A percentile compares a stretch with the other conserved stretches of the same genome.
These are phyloP conservation scores for Grapholita molesta DNA, from an alignment of 1,140 invertebrate genomes.

Conservation along the genomic window DNA sequence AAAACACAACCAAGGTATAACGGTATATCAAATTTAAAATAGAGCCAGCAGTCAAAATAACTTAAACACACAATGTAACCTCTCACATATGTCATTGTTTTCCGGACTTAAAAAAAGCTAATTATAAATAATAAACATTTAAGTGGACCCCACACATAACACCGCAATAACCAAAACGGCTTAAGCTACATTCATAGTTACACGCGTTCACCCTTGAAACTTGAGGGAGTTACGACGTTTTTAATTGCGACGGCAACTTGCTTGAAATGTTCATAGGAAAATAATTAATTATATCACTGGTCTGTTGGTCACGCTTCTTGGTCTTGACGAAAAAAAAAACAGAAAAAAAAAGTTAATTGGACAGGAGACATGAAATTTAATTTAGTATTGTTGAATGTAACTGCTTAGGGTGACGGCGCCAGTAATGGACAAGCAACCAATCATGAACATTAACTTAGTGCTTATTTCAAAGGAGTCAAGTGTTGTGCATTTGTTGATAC, in stretches of 20 bases:
- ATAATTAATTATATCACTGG: constrained; percentile 12
- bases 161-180: neutral
- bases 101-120: neutral
- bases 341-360: neutral
- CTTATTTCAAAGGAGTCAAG: too few relatives aligned
- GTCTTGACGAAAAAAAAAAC: neutral
- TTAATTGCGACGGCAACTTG: neutral
- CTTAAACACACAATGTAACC: neutral
- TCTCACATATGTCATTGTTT: neutral
- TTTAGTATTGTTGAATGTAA: neutral
- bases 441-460: too few relatives aligned
- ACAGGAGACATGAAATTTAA: neutral
- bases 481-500: too few relatives aligned
- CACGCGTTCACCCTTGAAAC: too few relatives aligned
- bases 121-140: neutral
- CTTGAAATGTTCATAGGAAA: neutral
- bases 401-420: neutral
- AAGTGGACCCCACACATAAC: neutral
- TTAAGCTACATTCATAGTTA: neutral
- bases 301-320: neutral
- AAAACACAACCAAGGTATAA: too few relatives aligned
- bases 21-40: too few relatives aligned
- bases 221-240: neutral
- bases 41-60: neutral
- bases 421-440: too few relatives aligned